phyloP scores from a whole-genome alignment of 2,888 invertebrate genomes.

The Xylota sylvarum region DNA sequence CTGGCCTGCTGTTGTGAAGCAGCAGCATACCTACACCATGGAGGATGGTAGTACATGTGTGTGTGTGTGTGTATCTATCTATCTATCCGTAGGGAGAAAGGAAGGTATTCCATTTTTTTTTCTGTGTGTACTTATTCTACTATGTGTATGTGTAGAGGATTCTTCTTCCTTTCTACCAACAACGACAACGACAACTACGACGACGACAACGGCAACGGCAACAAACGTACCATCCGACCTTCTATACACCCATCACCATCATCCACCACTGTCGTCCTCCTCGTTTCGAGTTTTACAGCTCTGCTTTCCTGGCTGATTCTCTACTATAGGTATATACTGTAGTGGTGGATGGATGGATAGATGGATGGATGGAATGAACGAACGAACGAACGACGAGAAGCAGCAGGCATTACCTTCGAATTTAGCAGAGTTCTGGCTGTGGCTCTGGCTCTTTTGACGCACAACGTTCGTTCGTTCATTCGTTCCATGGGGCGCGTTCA shows the following conservation, averaged over 20 bases:
- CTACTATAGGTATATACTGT: not conserved
- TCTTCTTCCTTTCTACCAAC: slow-evolving; percentile 24
- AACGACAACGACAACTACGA: not conserved
- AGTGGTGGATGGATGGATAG: not conserved
- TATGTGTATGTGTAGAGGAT: slow-evolving; percentile 43
- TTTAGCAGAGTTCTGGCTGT: slow-evolving; percentile 31
- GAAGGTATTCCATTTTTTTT: slow-evolving; percentile 41
- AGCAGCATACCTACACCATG: not conserved
- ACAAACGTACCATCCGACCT: not conserved
- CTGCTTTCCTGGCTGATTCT: slow-evolving; percentile 32
- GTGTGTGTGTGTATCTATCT: slow-evolving; percentile 56
- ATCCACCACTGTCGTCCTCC: slow-evolving; percentile 5
- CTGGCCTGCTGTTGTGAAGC: slow-evolving; percentile 29
- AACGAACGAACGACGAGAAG: not conserved
- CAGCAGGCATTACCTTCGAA: slow-evolving; percentile 53
- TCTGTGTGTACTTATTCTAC: slow-evolving; percentile 10
- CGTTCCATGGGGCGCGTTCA: slow-evolving; percentile 39
- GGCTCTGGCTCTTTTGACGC: slow-evolving; percentile 56
- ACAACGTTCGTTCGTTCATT: slow-evolving; percentile 53
- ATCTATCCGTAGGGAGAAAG: slow-evolving; percentile 34
- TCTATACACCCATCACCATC: slow-evolving; percentile 4
- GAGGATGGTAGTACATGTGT: slow-evolving; percentile 34
- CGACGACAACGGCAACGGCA: not conserved
- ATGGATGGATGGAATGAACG: slow-evolving; percentile 26
- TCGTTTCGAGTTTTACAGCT: slow-evolving; percentile 25